Percentiles rank a stretch among this genome's conserved stretches.
phyloP scores from a whole-genome alignment of 2,888 invertebrate species.

The Eristalis pertinax region DNA sequence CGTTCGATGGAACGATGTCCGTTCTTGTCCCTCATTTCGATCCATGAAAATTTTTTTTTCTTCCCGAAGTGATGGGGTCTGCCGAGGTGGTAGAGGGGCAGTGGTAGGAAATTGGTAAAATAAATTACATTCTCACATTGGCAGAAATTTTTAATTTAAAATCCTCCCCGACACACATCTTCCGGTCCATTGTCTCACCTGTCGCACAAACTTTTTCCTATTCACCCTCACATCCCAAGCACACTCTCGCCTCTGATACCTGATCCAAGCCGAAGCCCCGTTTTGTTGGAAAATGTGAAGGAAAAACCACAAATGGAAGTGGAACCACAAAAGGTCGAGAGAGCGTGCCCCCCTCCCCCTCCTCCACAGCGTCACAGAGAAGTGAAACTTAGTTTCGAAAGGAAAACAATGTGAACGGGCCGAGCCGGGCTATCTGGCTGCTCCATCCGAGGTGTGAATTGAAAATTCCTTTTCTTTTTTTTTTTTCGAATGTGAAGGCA shows the following conservation, averaged over 20 bases:
- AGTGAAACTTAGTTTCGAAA: slow-evolving; percentile 3
- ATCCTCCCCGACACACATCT: slow-evolving; percentile 54
- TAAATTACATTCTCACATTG: slow-evolving; percentile 69
- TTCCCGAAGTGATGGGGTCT: too few relatives aligned
- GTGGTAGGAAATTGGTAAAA: slow-evolving; percentile 60
- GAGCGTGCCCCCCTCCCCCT: background rate
- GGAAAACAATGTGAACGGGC: slow-evolving; percentile 16
- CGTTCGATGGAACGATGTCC: too few relatives aligned
- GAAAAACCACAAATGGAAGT: slow-evolving; percentile 52
- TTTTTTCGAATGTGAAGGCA: slow-evolving; percentile 54
- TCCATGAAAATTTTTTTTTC: background rate
- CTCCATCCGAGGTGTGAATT: slow-evolving; percentile 55
- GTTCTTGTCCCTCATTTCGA: background rate
- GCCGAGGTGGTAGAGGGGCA: slow-evolving; percentile 15
- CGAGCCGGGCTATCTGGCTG: slow-evolving; percentile 44
- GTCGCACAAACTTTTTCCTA: slow-evolving; percentile 50
- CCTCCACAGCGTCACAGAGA: background rate
- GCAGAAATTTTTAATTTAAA: slow-evolving; percentile 71
- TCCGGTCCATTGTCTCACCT: slow-evolving; percentile 66
- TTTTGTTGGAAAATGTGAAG: slow-evolving; percentile 41
- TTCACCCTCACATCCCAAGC: background rate
- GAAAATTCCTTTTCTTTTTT: slow-evolving; percentile 55
- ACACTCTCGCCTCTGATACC: background rate
- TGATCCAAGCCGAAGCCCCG: background rate
- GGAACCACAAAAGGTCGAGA: slow-evolving; percentile 19